phyloP scores from a whole-genome alignment of 2,888 invertebrate species.

The Asteroscopus sphinx region DNA sequence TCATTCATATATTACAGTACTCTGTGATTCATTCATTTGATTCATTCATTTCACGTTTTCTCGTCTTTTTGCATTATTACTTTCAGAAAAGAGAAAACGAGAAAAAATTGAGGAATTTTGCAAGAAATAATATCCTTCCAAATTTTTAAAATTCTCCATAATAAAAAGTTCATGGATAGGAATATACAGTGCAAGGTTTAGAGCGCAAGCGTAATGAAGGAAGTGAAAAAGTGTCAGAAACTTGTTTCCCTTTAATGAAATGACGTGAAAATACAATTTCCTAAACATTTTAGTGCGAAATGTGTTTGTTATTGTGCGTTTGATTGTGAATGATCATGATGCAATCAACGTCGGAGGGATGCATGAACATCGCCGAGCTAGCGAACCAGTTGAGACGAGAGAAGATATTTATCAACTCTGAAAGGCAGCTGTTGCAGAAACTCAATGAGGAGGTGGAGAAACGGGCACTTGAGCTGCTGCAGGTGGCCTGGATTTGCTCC shows the following conservation, averaged over 20 bases:
- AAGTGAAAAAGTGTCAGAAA: slow-evolving; percentile 67
- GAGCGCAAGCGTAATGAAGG: slow-evolving; percentile 47
- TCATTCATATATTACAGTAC: too few species aligned
- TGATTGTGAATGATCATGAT: slow-evolving; percentile 74
- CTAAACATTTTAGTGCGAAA: slow-evolving; percentile 59
- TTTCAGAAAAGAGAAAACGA: slow-evolving; percentile 61
- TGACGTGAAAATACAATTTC: slow-evolving; percentile 71
- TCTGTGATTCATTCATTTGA: too few species aligned
- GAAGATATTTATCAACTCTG: slow-evolving; percentile 95
- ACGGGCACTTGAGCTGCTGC: slow-evolving; percentile 89
- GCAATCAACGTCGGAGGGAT: slow-evolving; percentile 86
- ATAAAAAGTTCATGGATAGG: slow-evolving; percentile 32
- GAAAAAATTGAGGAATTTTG: slow-evolving; percentile 28
- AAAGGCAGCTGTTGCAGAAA: slow-evolving; percentile 94
- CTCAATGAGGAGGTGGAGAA: slow-evolving; percentile 93
- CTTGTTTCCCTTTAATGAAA: slow-evolving; percentile 65
- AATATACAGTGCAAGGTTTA: slow-evolving; percentile 24
- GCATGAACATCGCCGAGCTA: slow-evolving; percentile 86
- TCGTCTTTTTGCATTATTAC: slow-evolving; percentile 51
- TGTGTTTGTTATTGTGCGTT: slow-evolving; percentile 63
- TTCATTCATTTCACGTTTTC: slow-evolving; percentile 53
- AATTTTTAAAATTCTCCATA: slow-evolving; percentile 34
- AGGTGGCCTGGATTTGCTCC: slow-evolving; percentile 96
- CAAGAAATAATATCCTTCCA: slow-evolving; percentile 24
- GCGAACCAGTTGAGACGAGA: slow-evolving; percentile 94